These are phyloP conservation scores for Pseudoips prasinana DNA, from an alignment of 2,888 invertebrate genomes.

Conservation along the genomic window DNA sequence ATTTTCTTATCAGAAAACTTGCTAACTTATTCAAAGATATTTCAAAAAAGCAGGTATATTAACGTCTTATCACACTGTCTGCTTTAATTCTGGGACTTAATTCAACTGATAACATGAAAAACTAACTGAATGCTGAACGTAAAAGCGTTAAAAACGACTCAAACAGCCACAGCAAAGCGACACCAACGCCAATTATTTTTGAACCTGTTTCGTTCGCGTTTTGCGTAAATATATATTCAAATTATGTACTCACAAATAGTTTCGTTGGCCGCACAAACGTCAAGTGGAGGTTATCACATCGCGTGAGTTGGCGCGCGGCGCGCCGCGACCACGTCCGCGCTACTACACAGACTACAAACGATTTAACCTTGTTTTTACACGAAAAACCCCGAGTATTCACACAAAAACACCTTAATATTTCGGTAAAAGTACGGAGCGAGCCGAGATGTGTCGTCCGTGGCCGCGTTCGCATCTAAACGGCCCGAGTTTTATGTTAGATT, in stretches of 20 bases:
- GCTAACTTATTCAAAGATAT: no score
- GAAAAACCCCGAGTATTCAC: conserved; percentile 70
- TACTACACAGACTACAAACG: conserved; percentile 52
- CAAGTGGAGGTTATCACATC: conserved; percentile 53
- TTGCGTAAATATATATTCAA: conserved; percentile 52
- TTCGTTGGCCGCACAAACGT: conserved; percentile 54
- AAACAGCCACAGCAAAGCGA: conserved; percentile 14
- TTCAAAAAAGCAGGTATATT: no score
- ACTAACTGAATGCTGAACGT: not conserved
- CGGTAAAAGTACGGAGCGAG: conserved; percentile 81
- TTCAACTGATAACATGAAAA: not conserved
- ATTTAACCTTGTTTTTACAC: conserved; percentile 59
- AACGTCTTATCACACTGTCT: no score
- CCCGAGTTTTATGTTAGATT: conserved; percentile 83
- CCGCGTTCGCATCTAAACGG: conserved; percentile 83
- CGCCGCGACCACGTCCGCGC: conserved; percentile 58
- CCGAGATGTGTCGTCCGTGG: conserved; percentile 81
- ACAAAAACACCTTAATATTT: conserved; percentile 74
- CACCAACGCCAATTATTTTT: conserved; percentile 21
- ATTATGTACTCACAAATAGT: conserved; percentile 66
- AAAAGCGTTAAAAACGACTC: conserved; percentile 3
- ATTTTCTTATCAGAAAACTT: no score
- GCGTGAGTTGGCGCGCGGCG: conserved; percentile 52
- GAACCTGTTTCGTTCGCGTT: conserved; percentile 19
- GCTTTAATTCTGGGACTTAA: not conserved